These are phyloP conservation scores for Pempheris klunzingeri DNA, from an alignment of 2,797 vertebrate genomes.

Conservation along the genomic window DNA sequence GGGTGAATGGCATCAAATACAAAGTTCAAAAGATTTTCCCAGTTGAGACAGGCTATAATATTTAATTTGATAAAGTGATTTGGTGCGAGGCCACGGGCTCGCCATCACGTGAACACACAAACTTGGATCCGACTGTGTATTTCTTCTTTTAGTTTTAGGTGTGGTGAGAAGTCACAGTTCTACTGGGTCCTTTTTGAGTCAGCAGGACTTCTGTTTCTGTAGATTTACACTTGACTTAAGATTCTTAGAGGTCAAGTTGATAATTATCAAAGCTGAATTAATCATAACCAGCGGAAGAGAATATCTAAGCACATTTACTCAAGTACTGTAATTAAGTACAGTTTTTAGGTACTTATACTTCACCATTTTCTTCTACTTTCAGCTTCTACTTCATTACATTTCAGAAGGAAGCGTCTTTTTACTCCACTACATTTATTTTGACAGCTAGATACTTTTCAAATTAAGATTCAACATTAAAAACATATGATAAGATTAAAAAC, in stretches of 20 bases:
- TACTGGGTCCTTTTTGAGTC: background rate
- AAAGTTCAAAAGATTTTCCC: slow-evolving; percentile 50
- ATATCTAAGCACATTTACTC: background rate
- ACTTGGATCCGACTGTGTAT: background rate
- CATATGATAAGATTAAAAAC: background rate
- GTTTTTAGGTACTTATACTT: background rate
- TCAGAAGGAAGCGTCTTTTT: background rate
- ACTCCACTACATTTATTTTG: background rate
- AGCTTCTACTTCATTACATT: background rate
- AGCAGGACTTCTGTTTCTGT: background rate
- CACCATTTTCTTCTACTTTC: background rate
- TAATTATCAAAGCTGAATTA: background rate
- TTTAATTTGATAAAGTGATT: slow-evolving; percentile 28
- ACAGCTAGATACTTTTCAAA: background rate
- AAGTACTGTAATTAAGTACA: background rate
- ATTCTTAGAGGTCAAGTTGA: background rate
- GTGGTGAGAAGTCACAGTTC: background rate
- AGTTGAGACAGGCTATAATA: slow-evolving; percentile 14
- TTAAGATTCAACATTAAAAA: background rate
- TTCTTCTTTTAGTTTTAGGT: background rate
- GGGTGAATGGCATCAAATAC: slow-evolving; percentile 45
- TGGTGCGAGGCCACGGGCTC: background rate
- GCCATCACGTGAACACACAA: background rate
- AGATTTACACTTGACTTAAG: background rate
- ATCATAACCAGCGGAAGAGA: background rate